phyloP scores from a whole-genome alignment of 2,888 invertebrate species.

The Hydrotaea diabolus region DNA sequence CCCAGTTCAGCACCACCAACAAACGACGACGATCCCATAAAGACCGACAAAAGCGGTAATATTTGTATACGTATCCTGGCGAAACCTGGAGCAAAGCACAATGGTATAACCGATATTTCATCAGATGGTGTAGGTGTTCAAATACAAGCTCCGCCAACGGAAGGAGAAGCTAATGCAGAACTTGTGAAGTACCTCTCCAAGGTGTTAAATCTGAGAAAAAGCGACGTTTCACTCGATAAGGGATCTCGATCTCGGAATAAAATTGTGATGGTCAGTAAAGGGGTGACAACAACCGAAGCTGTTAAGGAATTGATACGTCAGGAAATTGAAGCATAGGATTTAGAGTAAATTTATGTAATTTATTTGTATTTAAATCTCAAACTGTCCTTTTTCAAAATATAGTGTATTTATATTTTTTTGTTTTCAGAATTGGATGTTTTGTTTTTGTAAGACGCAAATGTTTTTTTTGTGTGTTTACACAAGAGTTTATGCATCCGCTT shows the following conservation, averaged over 20 bases:
- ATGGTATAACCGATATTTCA: constrained; percentile 84
- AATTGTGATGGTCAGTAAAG: constrained; percentile 81
- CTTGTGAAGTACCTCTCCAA: constrained; percentile 87
- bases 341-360: background rate
- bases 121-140: constrained; percentile 87
- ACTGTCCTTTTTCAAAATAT: no score
- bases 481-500: no score
- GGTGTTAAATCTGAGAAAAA: constrained; percentile 86
- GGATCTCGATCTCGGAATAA: constrained; percentile 84
- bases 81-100: constrained; percentile 89
- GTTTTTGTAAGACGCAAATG: no score
- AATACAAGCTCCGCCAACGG: constrained; percentile 89
- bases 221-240: constrained; percentile 85
- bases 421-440: no score
- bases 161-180: constrained; percentile 91
- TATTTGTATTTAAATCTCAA: no score
- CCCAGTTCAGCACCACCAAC: background rate
- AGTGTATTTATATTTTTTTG: no score
- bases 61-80: constrained; percentile 85
- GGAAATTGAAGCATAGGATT: constrained; percentile 73
- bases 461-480: no score
- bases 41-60: constrained; percentile 83
- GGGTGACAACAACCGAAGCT: constrained; percentile 80
- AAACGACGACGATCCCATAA: constrained; percentile 74
- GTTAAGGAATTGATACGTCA: constrained; percentile 80